These are phyloP conservation scores for Drosophila tanythrix DNA, from an alignment of 2,888 invertebrate genomes.

Conservation along the genomic window DNA sequence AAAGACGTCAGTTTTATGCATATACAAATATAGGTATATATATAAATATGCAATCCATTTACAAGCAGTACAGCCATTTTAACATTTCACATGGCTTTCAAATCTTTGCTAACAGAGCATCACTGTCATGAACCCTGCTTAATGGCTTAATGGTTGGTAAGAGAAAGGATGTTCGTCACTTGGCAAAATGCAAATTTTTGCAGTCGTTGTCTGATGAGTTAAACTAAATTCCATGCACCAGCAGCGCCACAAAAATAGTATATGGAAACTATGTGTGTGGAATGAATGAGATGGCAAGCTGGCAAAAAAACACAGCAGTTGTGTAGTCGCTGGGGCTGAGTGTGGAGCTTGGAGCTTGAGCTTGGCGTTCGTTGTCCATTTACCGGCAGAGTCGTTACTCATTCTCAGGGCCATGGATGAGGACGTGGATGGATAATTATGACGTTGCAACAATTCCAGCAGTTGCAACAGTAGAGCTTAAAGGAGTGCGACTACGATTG, in stretches of 20 bases:
- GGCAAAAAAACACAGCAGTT: constrained; percentile 36
- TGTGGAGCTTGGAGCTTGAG: constrained; percentile 8
- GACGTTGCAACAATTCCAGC: constrained; percentile 79
- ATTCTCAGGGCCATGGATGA: constrained; percentile 71
- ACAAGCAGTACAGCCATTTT: constrained; percentile 12
- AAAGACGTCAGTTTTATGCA: constrained; percentile 1
- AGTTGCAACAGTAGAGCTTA: constrained; percentile 47
- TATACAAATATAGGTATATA: background rate
- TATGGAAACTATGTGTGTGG: constrained; percentile 30
- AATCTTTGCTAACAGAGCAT: constrained; percentile 51
- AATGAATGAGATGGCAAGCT: constrained; percentile 19
- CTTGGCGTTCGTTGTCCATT: constrained; percentile 64
- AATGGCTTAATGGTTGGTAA: constrained; percentile 58
- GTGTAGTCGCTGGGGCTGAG: constrained; percentile 24
- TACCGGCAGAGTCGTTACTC: constrained; percentile 75
- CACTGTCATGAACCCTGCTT: constrained; percentile 57
- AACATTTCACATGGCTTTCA: constrained; percentile 41
- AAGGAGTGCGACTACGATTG: constrained; percentile 24
- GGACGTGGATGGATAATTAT: constrained; percentile 75
- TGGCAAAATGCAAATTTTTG: constrained; percentile 70
- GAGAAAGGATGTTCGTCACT: constrained; percentile 59
- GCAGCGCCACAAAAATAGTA: constrained; percentile 22
- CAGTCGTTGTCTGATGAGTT: constrained; percentile 45
- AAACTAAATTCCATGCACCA: constrained; percentile 34
- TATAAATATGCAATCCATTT: background rate